phyloP scores from a whole-genome alignment of 2,797 vertebrate genomes.

The Rhinichthys osculus region DNA sequence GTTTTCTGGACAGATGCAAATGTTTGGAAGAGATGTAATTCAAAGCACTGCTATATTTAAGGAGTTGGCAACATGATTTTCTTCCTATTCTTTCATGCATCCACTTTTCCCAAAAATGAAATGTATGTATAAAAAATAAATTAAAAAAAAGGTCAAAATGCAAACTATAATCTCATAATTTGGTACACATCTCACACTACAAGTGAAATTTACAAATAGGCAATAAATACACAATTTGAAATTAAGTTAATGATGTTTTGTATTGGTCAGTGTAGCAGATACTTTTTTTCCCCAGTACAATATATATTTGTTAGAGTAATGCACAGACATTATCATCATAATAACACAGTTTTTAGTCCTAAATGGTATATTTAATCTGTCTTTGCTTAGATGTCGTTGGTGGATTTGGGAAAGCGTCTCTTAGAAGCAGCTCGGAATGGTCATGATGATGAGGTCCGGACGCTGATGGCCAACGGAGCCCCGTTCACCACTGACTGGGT shows the following conservation, averaged over 20 bases:
- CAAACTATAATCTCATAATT: neutral
- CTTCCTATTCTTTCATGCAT: neutral
- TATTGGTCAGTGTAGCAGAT: neutral
- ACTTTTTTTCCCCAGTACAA: neutral
- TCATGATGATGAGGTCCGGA: conserved; percentile 90
- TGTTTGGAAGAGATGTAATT: neutral
- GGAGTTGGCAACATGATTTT: neutral
- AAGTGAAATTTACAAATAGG: no score
- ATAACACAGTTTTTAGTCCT: neutral
- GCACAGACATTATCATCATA: neutral
- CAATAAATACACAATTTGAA: neutral
- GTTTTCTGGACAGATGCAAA: neutral
- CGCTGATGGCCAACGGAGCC: conserved; percentile 90
- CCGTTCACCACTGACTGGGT: conserved; percentile 97
- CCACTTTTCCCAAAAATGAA: neutral
- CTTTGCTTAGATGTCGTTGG: conserved; percentile 85
- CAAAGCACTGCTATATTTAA: neutral
- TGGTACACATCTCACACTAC: neutral
- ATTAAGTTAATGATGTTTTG: neutral
- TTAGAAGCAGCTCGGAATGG: conserved; percentile 91
- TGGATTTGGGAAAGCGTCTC: conserved; percentile 92
- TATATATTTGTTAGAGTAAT: neutral
- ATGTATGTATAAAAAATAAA: neutral
- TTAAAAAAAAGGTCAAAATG: neutral
- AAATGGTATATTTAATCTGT: neutral